These are phyloP conservation scores for Drosophila yooni DNA, from an alignment of 2,888 invertebrate species.

Conservation along the genomic window DNA sequence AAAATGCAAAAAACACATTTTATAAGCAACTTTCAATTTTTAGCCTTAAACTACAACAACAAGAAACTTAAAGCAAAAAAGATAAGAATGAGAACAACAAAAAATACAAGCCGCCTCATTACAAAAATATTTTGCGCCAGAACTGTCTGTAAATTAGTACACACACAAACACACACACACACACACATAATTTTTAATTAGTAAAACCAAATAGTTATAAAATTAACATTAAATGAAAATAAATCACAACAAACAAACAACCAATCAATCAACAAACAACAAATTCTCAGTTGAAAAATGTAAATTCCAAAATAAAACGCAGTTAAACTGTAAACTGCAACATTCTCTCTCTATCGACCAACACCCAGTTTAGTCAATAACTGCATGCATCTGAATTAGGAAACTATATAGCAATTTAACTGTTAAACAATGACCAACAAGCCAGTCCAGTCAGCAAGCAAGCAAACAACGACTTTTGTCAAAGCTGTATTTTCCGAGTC, in stretches of 20 bases:
- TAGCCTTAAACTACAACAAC: constrained; percentile 54
- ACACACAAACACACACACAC: constrained; percentile 43
- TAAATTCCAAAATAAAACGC: constrained; percentile 28
- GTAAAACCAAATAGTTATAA: constrained; percentile 63
- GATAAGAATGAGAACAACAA: constrained; percentile 31
- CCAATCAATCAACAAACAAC: constrained; percentile 10
- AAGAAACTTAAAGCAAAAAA: constrained; percentile 37
- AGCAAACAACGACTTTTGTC: constrained; percentile 7
- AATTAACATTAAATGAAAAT: constrained; percentile 50
- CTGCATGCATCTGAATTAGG: constrained; percentile 53
- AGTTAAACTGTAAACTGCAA: background rate
- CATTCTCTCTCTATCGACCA: constrained; percentile 14
- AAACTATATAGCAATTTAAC: constrained; percentile 13
- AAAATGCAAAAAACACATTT: constrained; percentile 68
- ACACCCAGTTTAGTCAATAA: constrained; percentile 47
- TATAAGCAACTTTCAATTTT: constrained; percentile 69
- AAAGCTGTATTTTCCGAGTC: constrained; percentile 27
- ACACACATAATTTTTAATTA: constrained; percentile 67
- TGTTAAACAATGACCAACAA: constrained; percentile 11
- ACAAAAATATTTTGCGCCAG: constrained; percentile 54
- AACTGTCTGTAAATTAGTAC: constrained; percentile 73
- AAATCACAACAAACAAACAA: constrained; percentile 39
- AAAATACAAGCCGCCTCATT: constrained; percentile 36
- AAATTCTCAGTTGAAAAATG: constrained; percentile 61
- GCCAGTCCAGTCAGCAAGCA: background rate